phyloP scores from a whole-genome alignment of 2,113 vertebrate genomes.

The Phasianus colchicus region DNA sequence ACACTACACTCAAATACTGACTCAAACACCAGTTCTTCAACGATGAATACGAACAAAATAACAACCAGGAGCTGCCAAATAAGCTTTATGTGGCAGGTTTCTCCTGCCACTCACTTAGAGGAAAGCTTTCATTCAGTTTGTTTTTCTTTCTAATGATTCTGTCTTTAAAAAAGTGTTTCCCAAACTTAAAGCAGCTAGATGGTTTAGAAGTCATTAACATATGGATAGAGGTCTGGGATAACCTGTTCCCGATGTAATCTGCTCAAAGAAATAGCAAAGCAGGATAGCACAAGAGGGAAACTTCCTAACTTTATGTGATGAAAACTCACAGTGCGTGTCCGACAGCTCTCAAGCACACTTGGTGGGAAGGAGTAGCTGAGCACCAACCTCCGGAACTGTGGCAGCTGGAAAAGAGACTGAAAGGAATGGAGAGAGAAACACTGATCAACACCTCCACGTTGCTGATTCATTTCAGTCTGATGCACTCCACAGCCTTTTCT shows the following conservation, averaged over 20 bases:
- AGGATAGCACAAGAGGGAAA: background rate
- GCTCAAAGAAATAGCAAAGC: background rate
- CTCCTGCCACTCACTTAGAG: rapidly evolving
- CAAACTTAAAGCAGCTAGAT: rapidly evolving
- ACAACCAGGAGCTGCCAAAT: background rate
- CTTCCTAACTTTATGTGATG: rapidly evolving
- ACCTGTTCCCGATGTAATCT: background rate
- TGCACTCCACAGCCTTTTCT: background rate
- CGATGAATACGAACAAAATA: rapidly evolving
- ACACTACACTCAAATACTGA: no score
- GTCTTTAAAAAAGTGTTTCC: background rate
- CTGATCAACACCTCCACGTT: background rate
- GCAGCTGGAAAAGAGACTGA: constrained; percentile 96
- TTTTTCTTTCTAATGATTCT: background rate
- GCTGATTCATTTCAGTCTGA: background rate
- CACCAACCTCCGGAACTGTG: constrained; percentile 92
- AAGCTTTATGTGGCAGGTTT: background rate
- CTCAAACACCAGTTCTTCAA: background rate
- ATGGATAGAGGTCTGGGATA: background rate
- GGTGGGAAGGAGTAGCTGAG: constrained; percentile 91
- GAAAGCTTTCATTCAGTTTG: background rate
- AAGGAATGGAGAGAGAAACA: constrained; percentile 6
- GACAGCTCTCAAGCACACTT: constrained; percentile 84
- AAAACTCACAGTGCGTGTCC: constrained; percentile 86
- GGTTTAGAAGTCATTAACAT: background rate